Base-by-base conservation (phyloP, 1,140 invertebrate species). In the Asobara japonica region DNA sequence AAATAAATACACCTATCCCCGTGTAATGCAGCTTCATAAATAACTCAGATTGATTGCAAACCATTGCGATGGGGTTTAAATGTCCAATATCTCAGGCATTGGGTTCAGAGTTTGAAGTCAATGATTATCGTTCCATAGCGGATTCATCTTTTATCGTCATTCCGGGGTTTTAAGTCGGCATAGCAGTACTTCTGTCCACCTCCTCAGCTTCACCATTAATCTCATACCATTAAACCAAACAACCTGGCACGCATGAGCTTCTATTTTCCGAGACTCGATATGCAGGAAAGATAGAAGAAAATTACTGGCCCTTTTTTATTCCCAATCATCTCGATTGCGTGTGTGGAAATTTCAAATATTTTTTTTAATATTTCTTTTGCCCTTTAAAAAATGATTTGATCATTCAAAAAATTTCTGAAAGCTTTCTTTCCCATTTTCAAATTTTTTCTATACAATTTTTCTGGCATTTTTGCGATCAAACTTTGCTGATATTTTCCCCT, bases 241-340 rank as follows among this genome's bases (percentile, higher is more conserved):
- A 74, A 74, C 74, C 78, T 74, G 74, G 65, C 75, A 75, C 71
- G 69, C 75, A 77, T 75, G 67, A 66, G 68, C 78, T 71, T 69
- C 61, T 69, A 75, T 75, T 76, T 72, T 61, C 51, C 25, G 69
- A 73, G 31, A 61, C 56, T 48, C 25, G 65, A 67, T 45, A 67
- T 48, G 11, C 38, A 48, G 10, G 8, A n/a, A 13, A 69, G 67
- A 68, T 68, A 68, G 16, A 16, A 10, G 36, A 10, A 29, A 67
- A 45, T 45, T 41, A 25, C 27, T 7, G 0, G 22, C 27, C 13
- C 22, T 51, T 16, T 56, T 56, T 56, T 6, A 7, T 25, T 11
- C n/a, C 11, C 3, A 18, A 7, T 56, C 3, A 22, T 6, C 25
- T 4, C 51, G 25, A 22, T 22, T 25, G n/a, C 8, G 22, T 10